Conservation (phyloP, 1,140 invertebrate species). For the Drosophila lacertosa region DNA sequence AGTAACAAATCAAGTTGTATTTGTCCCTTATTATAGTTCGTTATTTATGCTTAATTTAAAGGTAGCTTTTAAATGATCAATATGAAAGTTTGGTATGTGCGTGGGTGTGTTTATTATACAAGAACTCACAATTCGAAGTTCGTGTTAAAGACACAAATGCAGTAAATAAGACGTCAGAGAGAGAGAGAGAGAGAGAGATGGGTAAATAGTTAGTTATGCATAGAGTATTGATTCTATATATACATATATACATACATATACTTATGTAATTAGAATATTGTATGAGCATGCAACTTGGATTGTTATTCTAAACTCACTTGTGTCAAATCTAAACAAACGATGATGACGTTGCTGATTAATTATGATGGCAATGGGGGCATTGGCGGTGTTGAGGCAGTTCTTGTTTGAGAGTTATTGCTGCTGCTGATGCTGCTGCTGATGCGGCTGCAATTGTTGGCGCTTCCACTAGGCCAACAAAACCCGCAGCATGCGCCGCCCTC, state of each 20-base stretch:
- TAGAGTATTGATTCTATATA: background rate
- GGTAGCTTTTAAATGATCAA: too few species aligned
- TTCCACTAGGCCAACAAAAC: conserved; percentile 44
- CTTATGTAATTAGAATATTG: background rate
- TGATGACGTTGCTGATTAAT: conserved; percentile 72
- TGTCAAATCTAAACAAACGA: conserved; percentile 79
- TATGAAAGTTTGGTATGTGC: background rate
- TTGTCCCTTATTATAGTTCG: too few species aligned
- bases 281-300: conserved; percentile 38
- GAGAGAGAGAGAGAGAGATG: background rate
- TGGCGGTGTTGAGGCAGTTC: conserved; percentile 72
- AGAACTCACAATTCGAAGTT: background rate
- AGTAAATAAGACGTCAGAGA: too few species aligned
- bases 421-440: conserved; percentile 32
- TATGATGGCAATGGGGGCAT: conserved; percentile 76
- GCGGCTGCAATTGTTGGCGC: conserved; percentile 13
- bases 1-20: too few species aligned
- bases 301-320: conserved; percentile 67
- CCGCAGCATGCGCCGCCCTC: conserved; percentile 47
- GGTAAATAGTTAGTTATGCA: background rate
- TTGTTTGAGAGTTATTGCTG: conserved; percentile 27
- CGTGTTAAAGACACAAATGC: background rate
- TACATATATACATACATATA: background rate
- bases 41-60: too few species aligned
- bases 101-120: background rate